Evolutionary conservation across 2,113 vertebrate species (phyloP), one percentile per base, ranked within the genome.

Genomic region (Onychostruthus taczanowskii): DNA sequence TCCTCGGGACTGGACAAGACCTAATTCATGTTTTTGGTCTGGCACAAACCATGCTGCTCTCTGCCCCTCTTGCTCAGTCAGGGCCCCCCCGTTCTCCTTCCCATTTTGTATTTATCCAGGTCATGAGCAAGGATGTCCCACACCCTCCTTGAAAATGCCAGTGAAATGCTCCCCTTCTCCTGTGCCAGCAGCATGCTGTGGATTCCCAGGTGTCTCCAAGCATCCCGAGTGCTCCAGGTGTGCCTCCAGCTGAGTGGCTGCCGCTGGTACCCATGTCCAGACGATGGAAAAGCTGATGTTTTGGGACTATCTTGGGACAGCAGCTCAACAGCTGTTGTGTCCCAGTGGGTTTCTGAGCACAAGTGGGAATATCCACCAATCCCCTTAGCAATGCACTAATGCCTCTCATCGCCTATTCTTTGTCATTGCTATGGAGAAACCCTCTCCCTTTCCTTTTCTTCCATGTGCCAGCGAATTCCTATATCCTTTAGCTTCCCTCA

Each of bases 11-110:
- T 0, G 0, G 76, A n/a, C 31, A 5, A 5, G 30, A 39, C 58
- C 24, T 0, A 0, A 2, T 3, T 18, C 0, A 0, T 62, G 59
- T 3, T 4, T 58, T 43, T 14, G 64, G 50, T 12, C 44, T 7
- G 19, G 70, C 43, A 15, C 5, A 24, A 35, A 19, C 16, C 18
- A 2, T 3, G 0, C 8, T 0, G 7, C 35, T 23, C 58, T 15
- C 16, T 58, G 21, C 50, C 37, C 39, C 20, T 31, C 46, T 14
- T 4, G 8, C 4, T 5, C 35, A 2, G 17, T 14, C 70, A 37
- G 53, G 4, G 5, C 14, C 13, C 8, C 8, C 2, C 24, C 1
- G 1, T 18, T 49, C 47, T 14, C 49, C 53, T 56, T 33, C 62
- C 33, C 14, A 3, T 21, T 68, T 43, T 44, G 9, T 23, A 4